phyloP scores from a whole-genome alignment of 2,113 vertebrate genomes.

The Sinocyclocheilus anophthalmus region DNA sequence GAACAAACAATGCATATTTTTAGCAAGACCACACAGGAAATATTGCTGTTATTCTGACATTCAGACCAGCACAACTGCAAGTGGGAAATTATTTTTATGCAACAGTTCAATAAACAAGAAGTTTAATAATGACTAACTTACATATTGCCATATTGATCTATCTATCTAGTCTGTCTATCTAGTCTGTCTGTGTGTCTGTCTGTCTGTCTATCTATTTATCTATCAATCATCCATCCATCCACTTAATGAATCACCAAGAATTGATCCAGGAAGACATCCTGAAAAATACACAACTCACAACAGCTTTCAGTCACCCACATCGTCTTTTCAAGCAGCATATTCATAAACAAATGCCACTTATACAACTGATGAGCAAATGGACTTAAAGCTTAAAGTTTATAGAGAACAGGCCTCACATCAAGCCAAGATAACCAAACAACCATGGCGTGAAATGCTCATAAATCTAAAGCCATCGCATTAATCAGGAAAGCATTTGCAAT shows the following conservation, averaged over 20 bases:
- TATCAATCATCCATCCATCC: neutral
- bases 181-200: too few relatives aligned
- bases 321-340: neutral
- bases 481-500: slow-evolving; percentile 33
- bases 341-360: slow-evolving; percentile 11
- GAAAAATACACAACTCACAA: neutral
- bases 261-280: neutral
- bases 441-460: neutral
- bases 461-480: slow-evolving; percentile 16
- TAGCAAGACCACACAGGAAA: too few relatives aligned
- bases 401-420: neutral
- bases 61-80: too few relatives aligned
- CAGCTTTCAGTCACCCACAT: neutral
- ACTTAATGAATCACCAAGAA: neutral
- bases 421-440: slow-evolving; percentile 7
- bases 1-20: too few relatives aligned
- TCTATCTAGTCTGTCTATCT: too few relatives aligned
- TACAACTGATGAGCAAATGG: slow-evolving; percentile 19
- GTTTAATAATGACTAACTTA: too few relatives aligned
- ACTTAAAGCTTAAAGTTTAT: neutral
- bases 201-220: neutral
- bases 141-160: too few relatives aligned
- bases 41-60: too few relatives aligned
- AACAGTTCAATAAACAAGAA: too few relatives aligned
- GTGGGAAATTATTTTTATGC: too few relatives aligned